A percentile compares a stretch with the other conserved stretches of the same genome.
These are phyloP conservation scores for Tylochromis polylepis DNA, from an alignment of 2,113 vertebrate species.

Conservation along the genomic window DNA sequence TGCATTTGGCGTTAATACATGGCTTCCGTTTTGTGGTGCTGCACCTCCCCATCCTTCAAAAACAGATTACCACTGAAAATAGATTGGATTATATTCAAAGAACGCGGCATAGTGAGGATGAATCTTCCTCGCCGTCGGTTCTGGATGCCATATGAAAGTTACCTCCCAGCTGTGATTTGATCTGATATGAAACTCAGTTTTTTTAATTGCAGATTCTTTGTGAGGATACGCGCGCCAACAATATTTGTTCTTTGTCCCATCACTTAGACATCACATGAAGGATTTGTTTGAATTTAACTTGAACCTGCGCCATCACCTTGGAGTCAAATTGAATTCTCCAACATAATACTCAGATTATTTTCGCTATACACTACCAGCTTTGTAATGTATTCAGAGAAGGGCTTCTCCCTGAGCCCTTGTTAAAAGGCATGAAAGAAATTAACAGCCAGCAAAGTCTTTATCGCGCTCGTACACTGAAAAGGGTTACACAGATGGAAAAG, in stretches of 20 bases:
- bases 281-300: slow-evolving; percentile 61
- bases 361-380: slow-evolving; percentile 18
- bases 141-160: background rate
- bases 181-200: background rate
- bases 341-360: slow-evolving; percentile 41
- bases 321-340: slow-evolving; percentile 50
- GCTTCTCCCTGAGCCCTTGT: slow-evolving; percentile 39
- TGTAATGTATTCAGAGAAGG: slow-evolving; percentile 32
- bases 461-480: slow-evolving; percentile 43
- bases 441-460: slow-evolving; percentile 48
- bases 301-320: background rate
- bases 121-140: background rate
- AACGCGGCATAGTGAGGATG: background rate
- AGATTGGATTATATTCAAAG: slow-evolving; percentile 32
- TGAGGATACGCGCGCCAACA: background rate
- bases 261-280: background rate
- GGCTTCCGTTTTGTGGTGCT: background rate
- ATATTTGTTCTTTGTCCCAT: background rate
- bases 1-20: slow-evolving; percentile 5
- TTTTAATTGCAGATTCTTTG: background rate
- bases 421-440: slow-evolving; percentile 55
- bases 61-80: slow-evolving; percentile 38
- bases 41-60: background rate
- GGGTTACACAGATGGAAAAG: slow-evolving; percentile 24
- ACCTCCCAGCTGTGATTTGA: background rate